Percentiles rank a stretch among this genome's conserved stretches.
These are phyloP conservation scores for Pygoscelis adeliae DNA, from an alignment of 2,113 vertebrate species.

Conservation along the genomic window DNA sequence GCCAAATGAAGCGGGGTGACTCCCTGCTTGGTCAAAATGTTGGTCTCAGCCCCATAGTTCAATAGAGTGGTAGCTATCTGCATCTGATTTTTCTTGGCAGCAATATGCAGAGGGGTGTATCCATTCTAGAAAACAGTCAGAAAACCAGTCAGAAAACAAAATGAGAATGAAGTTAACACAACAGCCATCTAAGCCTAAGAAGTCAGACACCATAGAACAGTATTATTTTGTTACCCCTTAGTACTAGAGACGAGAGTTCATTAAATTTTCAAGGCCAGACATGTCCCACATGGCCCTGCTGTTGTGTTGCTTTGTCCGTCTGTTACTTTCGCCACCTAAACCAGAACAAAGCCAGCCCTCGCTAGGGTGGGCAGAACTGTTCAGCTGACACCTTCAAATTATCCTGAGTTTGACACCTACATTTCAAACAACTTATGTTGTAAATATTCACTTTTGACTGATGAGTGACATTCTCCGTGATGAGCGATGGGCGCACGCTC, in stretches of 20 bases:
- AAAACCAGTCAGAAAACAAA: background rate
- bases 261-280: background rate
- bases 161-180: background rate
- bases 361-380: background rate
- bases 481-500: background rate
- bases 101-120: conserved; percentile 92
- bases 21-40: conserved; percentile 92
- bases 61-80: conserved; percentile 91
- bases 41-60: conserved; percentile 88
- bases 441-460: background rate
- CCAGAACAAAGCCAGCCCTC: background rate
- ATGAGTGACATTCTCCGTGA: background rate
- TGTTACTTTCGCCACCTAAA: background rate
- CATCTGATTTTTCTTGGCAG: conserved; percentile 98
- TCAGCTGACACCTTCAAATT: background rate
- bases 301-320: background rate
- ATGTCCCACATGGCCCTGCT: background rate
- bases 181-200: background rate
- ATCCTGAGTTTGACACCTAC: rapidly evolving
- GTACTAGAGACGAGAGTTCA: background rate
- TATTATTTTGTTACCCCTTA: background rate
- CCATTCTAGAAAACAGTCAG: too few species aligned
- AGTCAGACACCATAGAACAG: background rate
- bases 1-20: conserved; percentile 94
- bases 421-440: background rate